These are phyloP conservation scores for Agrypnia vestita DNA, from an alignment of 1,140 invertebrate genomes.

Conservation along the genomic window DNA sequence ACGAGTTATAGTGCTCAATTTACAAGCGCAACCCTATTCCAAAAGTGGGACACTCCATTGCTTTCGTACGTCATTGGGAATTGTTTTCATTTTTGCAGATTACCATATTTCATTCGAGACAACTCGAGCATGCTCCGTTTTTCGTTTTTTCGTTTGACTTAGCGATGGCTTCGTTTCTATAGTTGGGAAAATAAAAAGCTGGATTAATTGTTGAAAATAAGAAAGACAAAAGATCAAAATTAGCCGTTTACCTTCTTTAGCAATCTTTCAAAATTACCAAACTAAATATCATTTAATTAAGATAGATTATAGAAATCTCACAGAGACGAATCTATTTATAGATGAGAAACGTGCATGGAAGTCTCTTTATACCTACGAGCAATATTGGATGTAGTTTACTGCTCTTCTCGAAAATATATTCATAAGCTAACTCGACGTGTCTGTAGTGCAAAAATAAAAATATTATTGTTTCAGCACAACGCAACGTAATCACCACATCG, in stretches of 20 bases:
- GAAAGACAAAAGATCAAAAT: too few relatives aligned
- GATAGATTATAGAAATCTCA: too few relatives aligned
- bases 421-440: not conserved
- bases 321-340: too few relatives aligned
- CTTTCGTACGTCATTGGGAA: conserved; percentile 53
- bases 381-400: not conserved
- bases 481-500: too few relatives aligned
- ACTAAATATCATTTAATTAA: too few relatives aligned
- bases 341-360: too few relatives aligned
- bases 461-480: conserved; percentile 1
- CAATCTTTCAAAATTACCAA: too few relatives aligned
- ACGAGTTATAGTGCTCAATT: conserved; percentile 16
- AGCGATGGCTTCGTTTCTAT: not conserved
- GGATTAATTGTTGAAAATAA: too few relatives aligned
- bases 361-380: too few relatives aligned
- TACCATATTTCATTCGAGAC: conserved; percentile 52
- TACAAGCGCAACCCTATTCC: conserved; percentile 29
- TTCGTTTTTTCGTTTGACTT: not conserved
- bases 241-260: too few relatives aligned
- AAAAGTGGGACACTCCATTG: conserved; percentile 51
- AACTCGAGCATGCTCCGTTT: conserved; percentile 38
- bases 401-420: not conserved
- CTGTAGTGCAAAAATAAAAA: conserved; percentile 4
- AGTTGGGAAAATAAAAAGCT: not conserved
- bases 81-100: conserved; percentile 58